Conservation (phyloP, 1,140 invertebrate genomes). For the Schlechtendalia chinensis region DNA sequence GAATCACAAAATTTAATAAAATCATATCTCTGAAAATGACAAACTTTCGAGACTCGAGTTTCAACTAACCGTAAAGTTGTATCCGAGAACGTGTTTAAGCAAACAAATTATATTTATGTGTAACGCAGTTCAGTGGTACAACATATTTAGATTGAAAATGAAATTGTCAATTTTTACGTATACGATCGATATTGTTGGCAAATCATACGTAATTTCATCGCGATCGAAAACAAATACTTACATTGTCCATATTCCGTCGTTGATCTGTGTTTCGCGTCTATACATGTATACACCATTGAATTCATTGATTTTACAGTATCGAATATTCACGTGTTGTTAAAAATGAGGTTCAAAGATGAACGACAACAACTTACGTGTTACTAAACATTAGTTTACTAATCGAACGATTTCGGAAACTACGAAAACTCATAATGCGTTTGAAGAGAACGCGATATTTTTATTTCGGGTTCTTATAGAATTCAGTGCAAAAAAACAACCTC, state of each 20-base stretch:
- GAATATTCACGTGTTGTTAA: too few species aligned
- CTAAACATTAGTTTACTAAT: background rate
- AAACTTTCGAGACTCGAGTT: background rate
- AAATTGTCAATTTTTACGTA: background rate
- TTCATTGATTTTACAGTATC: too few species aligned
- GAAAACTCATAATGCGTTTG: background rate
- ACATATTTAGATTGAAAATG: background rate
- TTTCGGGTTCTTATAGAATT: too few species aligned
- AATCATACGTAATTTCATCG: too few species aligned
- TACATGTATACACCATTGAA: too few species aligned
- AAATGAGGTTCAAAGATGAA: background rate
- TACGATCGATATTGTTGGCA: background rate
- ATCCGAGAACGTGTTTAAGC: background rate
- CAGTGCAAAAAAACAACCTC: background rate
- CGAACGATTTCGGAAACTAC: background rate
- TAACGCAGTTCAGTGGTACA: background rate
- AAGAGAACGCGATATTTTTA: background rate
- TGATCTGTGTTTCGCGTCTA: background rate
- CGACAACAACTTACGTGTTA: background rate
- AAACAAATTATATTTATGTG: background rate
- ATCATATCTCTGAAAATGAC: background rate
- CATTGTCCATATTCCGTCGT: too few species aligned
- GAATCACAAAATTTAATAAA: background rate
- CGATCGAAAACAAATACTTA: background rate
- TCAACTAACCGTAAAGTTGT: background rate